Base-by-base conservation (phyloP, 2,113 vertebrate genomes). In the Lucifuga dentata region DNA sequence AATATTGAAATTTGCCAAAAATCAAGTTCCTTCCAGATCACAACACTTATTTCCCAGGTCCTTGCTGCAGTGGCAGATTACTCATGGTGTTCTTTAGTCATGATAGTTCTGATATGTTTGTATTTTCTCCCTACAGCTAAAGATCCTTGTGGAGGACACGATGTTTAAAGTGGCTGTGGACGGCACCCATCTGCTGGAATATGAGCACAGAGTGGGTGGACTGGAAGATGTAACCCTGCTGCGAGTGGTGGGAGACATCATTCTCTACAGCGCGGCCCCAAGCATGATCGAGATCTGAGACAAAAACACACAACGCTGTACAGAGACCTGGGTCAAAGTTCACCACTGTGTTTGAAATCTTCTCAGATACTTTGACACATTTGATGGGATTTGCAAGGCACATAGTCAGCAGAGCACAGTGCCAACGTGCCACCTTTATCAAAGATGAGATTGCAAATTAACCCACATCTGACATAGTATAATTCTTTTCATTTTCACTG, bases 101-200 rank as follows among this genome's bases (percentile, higher is more conserved):
- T 29, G 26, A 29, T 29, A 7, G 26, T 7, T 29, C 26, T 29
- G 26, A 29, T 7, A n/a, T n/a, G n/a, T 29, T 29, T 29, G 26
- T 29, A 29, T 29, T 1, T 1, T 50, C 12, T 24, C 56, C 19
- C 26, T 24, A 19, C 83, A 94, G 93, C 80, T 94, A 70, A 93
- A 93, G 87, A 91, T 94, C 88, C 87, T 94, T 1, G 92, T 93
- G 68, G 92, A 94, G 35, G 86, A 89, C 12, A 90, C 93, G 58
- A 71, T 80, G 44, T 94, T 90, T 40, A 94, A 93, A 65, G 92
- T 94, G 70, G 93, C 93, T 0, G 90, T 94, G 84, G 90, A 94
- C 12, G 92, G 89, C 17, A 67, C 33, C 32, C 93, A 94, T 76
- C 65, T 92, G 80, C 83, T 94, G 89, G 93, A 93, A 81, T 94